These are phyloP conservation scores for Sphaerodactylus townsendi DNA, from an alignment of 2,113 vertebrate genomes.

Conservation along the genomic window DNA sequence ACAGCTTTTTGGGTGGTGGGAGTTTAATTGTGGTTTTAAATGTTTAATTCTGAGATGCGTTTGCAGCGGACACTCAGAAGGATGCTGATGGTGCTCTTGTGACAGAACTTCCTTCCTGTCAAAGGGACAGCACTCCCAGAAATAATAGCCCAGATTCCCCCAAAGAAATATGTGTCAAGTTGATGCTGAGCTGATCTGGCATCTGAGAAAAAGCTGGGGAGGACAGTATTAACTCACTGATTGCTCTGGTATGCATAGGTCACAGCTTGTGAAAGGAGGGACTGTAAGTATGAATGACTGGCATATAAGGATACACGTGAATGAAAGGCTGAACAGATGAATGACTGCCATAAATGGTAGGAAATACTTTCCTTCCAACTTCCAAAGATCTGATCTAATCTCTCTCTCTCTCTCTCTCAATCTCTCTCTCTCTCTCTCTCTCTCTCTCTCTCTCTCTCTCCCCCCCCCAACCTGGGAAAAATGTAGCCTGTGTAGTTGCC, in stretches of 20 bases:
- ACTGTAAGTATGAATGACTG: constrained; percentile 17
- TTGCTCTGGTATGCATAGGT: constrained; percentile 50
- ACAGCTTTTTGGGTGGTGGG: constrained; percentile 23
- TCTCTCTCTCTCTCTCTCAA: no score
- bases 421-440: background rate
- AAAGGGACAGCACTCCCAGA: constrained; percentile 66
- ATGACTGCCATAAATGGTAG: background rate
- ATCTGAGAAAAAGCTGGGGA: constrained; percentile 63
- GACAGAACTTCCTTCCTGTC: constrained; percentile 55
- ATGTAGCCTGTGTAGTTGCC: background rate
- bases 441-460: background rate
- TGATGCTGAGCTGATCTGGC: constrained; percentile 76
- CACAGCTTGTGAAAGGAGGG: constrained; percentile 48
- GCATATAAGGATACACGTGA: constrained; percentile 10
- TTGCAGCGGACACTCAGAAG: constrained; percentile 18
- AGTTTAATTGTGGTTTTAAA: constrained; percentile 75
- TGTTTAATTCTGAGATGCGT: constrained; percentile 71
- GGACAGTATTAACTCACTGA: constrained; percentile 70
- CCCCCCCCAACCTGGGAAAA: no score
- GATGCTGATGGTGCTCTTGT: constrained; percentile 40
- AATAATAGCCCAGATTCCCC: constrained; percentile 73
- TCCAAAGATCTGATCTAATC: background rate
- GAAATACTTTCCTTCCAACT: background rate
- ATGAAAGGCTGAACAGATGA: background rate
- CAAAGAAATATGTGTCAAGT: constrained; percentile 72